phyloP scores from a whole-genome alignment of 2,888 invertebrate genomes.

The Parasteatoda lunata region DNA sequence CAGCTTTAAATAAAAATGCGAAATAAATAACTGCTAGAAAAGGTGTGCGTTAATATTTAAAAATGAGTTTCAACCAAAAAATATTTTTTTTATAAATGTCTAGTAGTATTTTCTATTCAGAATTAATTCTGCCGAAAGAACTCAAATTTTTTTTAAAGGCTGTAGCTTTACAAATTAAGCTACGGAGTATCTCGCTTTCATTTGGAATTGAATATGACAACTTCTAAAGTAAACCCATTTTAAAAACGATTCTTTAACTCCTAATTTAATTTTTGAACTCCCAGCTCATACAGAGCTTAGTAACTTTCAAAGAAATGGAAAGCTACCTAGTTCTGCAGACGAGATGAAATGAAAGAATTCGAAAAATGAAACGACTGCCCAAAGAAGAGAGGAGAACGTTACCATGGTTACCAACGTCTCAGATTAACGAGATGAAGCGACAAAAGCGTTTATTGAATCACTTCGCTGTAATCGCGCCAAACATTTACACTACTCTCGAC shows the following conservation, averaged over 20 bases:
- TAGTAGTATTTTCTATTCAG: too few species aligned
- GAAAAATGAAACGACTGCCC: slow-evolving; percentile 14
- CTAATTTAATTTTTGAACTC: neutral
- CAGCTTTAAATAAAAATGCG: too few species aligned
- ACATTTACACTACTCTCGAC: slow-evolving; percentile 55
- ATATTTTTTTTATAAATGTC: too few species aligned
- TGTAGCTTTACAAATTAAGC: neutral
- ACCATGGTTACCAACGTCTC: slow-evolving; percentile 44
- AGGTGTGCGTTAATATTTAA: too few species aligned
- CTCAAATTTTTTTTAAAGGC: neutral
- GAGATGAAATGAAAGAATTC: slow-evolving; percentile 25
- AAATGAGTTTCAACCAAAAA: too few species aligned
- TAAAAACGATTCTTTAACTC: neutral
- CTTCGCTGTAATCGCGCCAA: slow-evolving; percentile 50
- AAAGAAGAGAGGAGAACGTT: slow-evolving; percentile 22
- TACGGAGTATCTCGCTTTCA: neutral
- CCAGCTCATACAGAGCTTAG: neutral
- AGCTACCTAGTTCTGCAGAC: neutral
- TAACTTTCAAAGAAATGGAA: slow-evolving; percentile 1
- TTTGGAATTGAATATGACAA: neutral
- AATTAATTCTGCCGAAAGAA: too few species aligned
- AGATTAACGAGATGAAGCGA: slow-evolving; percentile 63
- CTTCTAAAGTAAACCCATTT: neutral
- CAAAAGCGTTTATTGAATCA: slow-evolving; percentile 66
- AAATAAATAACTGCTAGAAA: too few species aligned